Base-by-base conservation (phyloP, 2,888 invertebrate genomes). In the Melipona beecheii region DNA sequence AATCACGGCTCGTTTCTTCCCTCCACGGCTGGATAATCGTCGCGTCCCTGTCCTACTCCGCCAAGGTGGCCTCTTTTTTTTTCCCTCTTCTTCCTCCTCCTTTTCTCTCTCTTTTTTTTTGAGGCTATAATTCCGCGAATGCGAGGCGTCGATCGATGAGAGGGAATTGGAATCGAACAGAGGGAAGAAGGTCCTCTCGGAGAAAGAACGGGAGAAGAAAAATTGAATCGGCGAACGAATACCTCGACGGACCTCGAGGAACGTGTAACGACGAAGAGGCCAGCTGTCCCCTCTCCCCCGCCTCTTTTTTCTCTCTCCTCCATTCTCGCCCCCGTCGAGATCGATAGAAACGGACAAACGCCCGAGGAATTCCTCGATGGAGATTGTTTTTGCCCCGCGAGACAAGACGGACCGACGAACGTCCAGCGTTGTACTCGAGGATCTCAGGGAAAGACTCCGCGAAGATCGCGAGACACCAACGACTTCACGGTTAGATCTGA, bases 211-310 rank as follows among this genome's bases (percentile, higher is more conserved):
- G 36, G 36, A 49, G 43, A 49, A 66, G 49, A 58, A n/a, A 74
- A 60, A 82, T 86, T 71, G 71, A 79, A 86, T 84, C 75, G 72
- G 54, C 56, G 68, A 62, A 43, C 72, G 79, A 73, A 81, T 83
- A 77, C 70, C 65, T 78, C 75, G 81, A 68, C 66, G 56, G 78
- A 72, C 36, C 24, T 43, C n/a, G 78, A 27, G 60, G 60, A 65
- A 71, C 77, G 81, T 70, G 83, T 78, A 83, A 86, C 77, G 81
- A 74, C 52, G 54, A 80, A 31, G 62, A 62, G 19, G 78, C 76
- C 87, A 87, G 82, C 81, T 87, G 87, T 54, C 76, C 43, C 64
- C 9, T 9, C 36, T 9, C 9, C 2, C 43, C 36, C 36, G 9
- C 31, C 31, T 74, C 52, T 64, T 49, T 65, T 78, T 75, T 66